phyloP scores from a whole-genome alignment of 2,888 invertebrate genomes.

The Steinernema hermaphroditum region DNA sequence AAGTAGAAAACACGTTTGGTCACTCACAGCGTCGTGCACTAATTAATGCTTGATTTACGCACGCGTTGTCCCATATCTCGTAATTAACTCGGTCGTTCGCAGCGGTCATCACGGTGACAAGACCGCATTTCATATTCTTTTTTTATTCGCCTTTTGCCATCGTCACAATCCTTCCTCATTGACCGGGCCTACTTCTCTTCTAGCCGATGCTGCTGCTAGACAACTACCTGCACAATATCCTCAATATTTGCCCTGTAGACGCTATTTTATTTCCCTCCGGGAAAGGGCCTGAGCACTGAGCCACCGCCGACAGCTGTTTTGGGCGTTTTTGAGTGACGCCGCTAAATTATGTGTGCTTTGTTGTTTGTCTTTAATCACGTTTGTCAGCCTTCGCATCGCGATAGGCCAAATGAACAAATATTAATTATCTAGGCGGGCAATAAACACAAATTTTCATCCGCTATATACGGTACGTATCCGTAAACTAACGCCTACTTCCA shows the following conservation, averaged over 20 bases:
- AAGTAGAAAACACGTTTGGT: background rate
- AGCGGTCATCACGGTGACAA: background rate
- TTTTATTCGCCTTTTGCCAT: no score
- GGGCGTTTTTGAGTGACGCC: background rate
- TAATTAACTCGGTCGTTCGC: constrained; percentile 3
- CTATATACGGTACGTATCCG: no score
- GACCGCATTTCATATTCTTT: no score
- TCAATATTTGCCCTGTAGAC: constrained; percentile 2
- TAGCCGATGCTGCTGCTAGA: no score
- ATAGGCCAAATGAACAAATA: background rate
- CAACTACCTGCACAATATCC: background rate
- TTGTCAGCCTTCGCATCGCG: background rate
- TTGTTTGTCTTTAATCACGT: background rate
- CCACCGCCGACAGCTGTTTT: constrained; percentile 20
- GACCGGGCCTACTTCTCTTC: no score
- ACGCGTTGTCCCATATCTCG: background rate
- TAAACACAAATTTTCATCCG: no score
- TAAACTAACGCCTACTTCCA: no score
- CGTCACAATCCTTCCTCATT: no score
- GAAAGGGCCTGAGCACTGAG: constrained; percentile 10
- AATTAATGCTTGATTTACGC: background rate
- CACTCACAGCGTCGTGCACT: background rate
- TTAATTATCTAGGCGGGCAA: no score
- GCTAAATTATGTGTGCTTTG: constrained; percentile 14
- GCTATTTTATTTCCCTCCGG: constrained; percentile 6